These are phyloP conservation scores for Noctua comes DNA, from an alignment of 2,888 invertebrate species.

Conservation along the genomic window DNA sequence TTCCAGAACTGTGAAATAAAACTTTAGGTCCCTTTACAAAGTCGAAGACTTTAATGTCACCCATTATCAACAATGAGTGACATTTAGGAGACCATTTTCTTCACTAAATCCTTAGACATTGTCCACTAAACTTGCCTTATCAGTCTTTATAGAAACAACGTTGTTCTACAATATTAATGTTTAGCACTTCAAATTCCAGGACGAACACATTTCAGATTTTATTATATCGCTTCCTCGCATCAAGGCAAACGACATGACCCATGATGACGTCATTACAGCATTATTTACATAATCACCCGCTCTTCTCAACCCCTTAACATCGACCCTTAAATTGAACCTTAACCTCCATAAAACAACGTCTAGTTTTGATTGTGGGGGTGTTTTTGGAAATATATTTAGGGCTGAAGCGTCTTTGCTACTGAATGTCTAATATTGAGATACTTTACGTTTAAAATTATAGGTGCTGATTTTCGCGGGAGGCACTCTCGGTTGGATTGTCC, in stretches of 20 bases:
- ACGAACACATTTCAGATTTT: slow-evolving; percentile 77
- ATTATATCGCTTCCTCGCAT: slow-evolving; percentile 80
- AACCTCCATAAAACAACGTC: slow-evolving; percentile 51
- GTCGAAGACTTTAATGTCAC: slow-evolving; percentile 41
- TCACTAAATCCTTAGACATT: slow-evolving; percentile 46
- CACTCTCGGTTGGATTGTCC: slow-evolving; percentile 51
- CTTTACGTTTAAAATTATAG: slow-evolving; percentile 78
- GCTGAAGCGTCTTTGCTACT: slow-evolving; percentile 68
- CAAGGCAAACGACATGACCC: slow-evolving; percentile 80
- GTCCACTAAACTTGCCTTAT: slow-evolving; percentile 55
- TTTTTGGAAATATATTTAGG: slow-evolving; percentile 66
- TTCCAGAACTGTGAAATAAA: slow-evolving; percentile 51
- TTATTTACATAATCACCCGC: slow-evolving; percentile 84
- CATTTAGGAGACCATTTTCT: slow-evolving; percentile 48
- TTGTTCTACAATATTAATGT: slow-evolving; percentile 63
- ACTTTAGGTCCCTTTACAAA: slow-evolving; percentile 49
- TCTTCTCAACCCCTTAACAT: slow-evolving; percentile 64
- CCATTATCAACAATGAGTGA: slow-evolving; percentile 55
- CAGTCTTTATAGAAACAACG: slow-evolving; percentile 44
- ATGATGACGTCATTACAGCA: slow-evolving; percentile 83
- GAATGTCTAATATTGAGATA: slow-evolving; percentile 75
- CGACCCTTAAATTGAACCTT: slow-evolving; percentile 64
- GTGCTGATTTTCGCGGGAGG: slow-evolving; percentile 67
- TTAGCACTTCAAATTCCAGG: slow-evolving; percentile 63
- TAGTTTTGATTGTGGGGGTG: slow-evolving; percentile 50